These are phyloP conservation scores for Eupristina koningsbergeri DNA, from an alignment of 1,140 invertebrate genomes.

Conservation along the genomic window DNA sequence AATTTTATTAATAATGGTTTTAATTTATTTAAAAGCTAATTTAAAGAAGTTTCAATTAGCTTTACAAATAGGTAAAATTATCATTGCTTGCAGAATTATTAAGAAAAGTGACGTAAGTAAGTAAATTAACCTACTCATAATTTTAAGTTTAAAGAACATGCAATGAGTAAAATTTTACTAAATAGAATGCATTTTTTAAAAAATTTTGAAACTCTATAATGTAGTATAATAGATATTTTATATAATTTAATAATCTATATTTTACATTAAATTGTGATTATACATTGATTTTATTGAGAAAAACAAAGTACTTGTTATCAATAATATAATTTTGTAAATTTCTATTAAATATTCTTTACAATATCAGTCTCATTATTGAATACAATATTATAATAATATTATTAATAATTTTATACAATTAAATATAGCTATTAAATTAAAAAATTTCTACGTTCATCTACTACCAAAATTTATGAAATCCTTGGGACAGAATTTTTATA, in stretches of 20 bases:
- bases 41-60: not conserved
- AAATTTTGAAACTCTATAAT: not conserved
- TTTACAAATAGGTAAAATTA: slow-evolving; percentile 10
- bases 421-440: too few species aligned
- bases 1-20: too few species aligned
- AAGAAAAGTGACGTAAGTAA: not conserved
- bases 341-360: too few species aligned
- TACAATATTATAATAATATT: too few species aligned
- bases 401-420: too few species aligned
- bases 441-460: too few species aligned
- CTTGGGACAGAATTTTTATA: too few species aligned
- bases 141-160: not conserved
- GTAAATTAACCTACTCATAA: slow-evolving; percentile 25
- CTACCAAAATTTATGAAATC: too few species aligned
- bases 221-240: not conserved
- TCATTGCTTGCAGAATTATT: not conserved
- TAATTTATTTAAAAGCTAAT: too few species aligned
- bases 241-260: not conserved
- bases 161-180: not conserved
- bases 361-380: too few species aligned
- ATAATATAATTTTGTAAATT: too few species aligned
- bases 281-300: not conserved
- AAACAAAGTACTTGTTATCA: too few species aligned
- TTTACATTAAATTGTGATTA: not conserved
- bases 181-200: not conserved